Conservation (phyloP, 2,888 invertebrate genomes). For the Lasioglossum calceatum region DNA sequence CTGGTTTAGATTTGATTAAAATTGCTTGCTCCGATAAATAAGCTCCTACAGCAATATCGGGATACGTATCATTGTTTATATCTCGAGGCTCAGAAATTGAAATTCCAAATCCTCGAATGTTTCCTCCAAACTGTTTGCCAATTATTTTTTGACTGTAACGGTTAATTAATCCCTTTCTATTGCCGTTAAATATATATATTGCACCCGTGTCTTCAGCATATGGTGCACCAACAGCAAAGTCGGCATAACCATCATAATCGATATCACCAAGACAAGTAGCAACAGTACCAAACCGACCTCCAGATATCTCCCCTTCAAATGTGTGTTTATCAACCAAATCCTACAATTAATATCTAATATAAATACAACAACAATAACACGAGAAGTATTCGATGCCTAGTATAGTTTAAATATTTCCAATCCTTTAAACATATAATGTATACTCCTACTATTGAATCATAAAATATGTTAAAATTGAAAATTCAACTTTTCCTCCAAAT, state of each 20-base stretch:
- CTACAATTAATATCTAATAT: conserved; percentile 41
- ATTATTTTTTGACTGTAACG: conserved; percentile 80
- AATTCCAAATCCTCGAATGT: conserved; percentile 83
- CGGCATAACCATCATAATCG: conserved; percentile 86
- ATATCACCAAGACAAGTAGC: conserved; percentile 86
- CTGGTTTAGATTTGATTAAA: conserved; percentile 80
- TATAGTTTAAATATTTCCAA: neutral
- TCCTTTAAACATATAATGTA: neutral
- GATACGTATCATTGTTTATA: conserved; percentile 82
- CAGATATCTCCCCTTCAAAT: conserved; percentile 82
- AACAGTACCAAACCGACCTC: conserved; percentile 86
- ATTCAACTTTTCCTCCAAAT: neutral
- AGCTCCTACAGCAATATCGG: conserved; percentile 83
- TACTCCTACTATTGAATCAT: neutral
- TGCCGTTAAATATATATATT: conserved; percentile 78
- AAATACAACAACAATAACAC: neutral
- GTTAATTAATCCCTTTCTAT: conserved; percentile 72
- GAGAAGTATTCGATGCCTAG: neutral
- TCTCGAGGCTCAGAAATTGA: conserved; percentile 83
- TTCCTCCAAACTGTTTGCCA: conserved; percentile 73
- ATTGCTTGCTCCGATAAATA: conserved; percentile 82
- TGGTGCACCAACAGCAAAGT: conserved; percentile 81
- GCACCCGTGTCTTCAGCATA: conserved; percentile 76
- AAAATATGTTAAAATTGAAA: neutral
- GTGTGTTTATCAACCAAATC: conserved; percentile 60